These are phyloP conservation scores for Spodoptera frugiperda DNA, from an alignment of 1,140 invertebrate genomes.

Conservation along the genomic window DNA sequence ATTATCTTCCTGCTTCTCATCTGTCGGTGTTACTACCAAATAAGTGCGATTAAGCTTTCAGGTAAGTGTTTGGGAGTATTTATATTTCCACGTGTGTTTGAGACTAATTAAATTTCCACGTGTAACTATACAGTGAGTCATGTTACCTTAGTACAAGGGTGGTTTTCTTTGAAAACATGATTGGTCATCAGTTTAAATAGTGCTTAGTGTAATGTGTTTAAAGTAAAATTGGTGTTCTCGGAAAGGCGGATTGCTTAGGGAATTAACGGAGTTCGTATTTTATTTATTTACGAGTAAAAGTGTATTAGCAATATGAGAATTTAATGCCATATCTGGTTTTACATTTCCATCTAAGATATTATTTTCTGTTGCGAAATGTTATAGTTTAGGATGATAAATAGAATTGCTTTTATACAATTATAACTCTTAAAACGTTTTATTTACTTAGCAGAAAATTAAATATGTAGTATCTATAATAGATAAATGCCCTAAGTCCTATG, in stretches of 20 bases:
- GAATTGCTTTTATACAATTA: too few relatives aligned
- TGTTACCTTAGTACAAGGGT: neutral
- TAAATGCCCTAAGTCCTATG: too few relatives aligned
- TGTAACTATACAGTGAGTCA: conserved; percentile 14
- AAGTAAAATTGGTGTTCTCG: neutral
- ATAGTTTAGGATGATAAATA: too few relatives aligned
- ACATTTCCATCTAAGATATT: too few relatives aligned
- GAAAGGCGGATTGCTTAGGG: neutral
- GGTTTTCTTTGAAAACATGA: conserved; percentile 16
- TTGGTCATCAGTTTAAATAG: neutral
- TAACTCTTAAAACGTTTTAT: too few relatives aligned
- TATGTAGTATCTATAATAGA: too few relatives aligned
- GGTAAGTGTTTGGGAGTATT: conserved; percentile 57
- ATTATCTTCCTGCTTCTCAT: conserved; percentile 79
- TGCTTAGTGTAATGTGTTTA: neutral
- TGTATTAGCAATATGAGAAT: neutral
- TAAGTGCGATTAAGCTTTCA: conserved; percentile 58
- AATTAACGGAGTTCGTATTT: conserved; percentile 1
- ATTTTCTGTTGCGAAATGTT: neutral
- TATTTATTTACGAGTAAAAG: neutral
- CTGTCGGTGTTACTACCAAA: conserved; percentile 79
- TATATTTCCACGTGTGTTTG: conserved; percentile 19
- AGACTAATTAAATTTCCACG: neutral
- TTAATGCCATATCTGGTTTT: neutral
- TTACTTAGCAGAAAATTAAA: too few relatives aligned